Conservation (phyloP, 2,797 vertebrate species). For the Xyrichtys novacula region DNA sequence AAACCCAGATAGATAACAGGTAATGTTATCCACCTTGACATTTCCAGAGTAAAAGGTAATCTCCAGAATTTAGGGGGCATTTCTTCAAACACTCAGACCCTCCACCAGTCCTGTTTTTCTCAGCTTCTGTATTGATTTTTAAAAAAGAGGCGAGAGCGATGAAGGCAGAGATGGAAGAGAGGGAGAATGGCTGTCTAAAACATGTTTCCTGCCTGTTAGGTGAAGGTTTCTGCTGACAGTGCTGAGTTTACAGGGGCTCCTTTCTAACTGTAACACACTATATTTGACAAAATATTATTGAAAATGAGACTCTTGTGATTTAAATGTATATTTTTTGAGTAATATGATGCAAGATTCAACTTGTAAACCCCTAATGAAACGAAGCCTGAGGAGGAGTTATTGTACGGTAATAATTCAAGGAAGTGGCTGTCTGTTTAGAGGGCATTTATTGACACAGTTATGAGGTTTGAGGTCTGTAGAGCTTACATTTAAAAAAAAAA, state of each 20-base stretch:
- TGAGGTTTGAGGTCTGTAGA: too few relatives aligned
- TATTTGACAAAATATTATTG: constrained; percentile 5
- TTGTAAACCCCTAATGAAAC: too few relatives aligned
- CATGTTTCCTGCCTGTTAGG: constrained; percentile 16
- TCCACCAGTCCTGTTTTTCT: constrained; percentile 17
- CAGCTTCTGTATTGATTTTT: constrained; percentile 51
- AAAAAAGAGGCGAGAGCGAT: constrained; percentile 20
- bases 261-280: constrained; percentile 6
- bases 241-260: constrained; percentile 39
- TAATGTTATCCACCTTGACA: constrained; percentile 73
- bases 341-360: not conserved
- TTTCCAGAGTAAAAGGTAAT: constrained; percentile 69
- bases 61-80: constrained; percentile 64
- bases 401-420: too few relatives aligned
- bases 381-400: too few relatives aligned
- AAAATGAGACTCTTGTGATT: not conserved
- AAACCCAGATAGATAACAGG: constrained; percentile 64
- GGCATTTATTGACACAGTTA: too few relatives aligned
- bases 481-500: too few relatives aligned
- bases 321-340: not conserved
- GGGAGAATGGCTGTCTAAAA: constrained; percentile 23
- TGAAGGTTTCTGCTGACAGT: constrained; percentile 21
- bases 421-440: too few relatives aligned
- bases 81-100: constrained; percentile 42
- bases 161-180: constrained; percentile 19